Evolutionary conservation across 2,113 vertebrate genomes (phyloP).

Genomic region (Eonycteris spelaea): DNA sequence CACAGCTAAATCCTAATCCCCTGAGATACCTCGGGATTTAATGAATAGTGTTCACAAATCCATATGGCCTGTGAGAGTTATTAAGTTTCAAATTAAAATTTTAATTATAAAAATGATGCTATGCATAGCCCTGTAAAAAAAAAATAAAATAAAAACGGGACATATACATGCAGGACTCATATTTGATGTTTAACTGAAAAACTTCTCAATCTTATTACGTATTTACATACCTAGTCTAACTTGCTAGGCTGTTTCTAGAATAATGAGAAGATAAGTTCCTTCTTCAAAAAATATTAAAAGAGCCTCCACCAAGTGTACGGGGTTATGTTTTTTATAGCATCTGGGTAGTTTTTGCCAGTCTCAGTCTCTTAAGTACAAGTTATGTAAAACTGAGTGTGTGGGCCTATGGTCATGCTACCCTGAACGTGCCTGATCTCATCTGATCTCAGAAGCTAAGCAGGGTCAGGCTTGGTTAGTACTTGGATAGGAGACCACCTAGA

Average conservation of each 20-base stretch:
- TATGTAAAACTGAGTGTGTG: background rate
- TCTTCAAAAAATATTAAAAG: background rate
- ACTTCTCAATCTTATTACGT: background rate
- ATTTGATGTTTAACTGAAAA: background rate
- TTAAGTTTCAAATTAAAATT: background rate
- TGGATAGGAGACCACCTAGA: no score
- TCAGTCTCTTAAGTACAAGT: background rate
- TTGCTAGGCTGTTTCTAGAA: background rate
- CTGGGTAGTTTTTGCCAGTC: background rate
- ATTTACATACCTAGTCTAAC: background rate
- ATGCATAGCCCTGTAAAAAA: background rate
- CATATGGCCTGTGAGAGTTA: background rate
- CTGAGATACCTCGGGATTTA: background rate
- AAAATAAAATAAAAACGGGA: no score
- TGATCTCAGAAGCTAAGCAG: no score
- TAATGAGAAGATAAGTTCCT: background rate
- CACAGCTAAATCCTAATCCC: background rate
- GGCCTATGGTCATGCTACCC: no score
- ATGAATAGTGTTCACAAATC: background rate
- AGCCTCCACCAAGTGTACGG: accelerated
- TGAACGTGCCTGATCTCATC: no score
- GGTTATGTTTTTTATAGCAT: background rate
- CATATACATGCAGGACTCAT: background rate
- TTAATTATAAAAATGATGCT: background rate
- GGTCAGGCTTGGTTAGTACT: no score